Evolutionary conservation across 2,797 vertebrate genomes (phyloP).

Genomic region (Microchirus variegatus): DNA sequence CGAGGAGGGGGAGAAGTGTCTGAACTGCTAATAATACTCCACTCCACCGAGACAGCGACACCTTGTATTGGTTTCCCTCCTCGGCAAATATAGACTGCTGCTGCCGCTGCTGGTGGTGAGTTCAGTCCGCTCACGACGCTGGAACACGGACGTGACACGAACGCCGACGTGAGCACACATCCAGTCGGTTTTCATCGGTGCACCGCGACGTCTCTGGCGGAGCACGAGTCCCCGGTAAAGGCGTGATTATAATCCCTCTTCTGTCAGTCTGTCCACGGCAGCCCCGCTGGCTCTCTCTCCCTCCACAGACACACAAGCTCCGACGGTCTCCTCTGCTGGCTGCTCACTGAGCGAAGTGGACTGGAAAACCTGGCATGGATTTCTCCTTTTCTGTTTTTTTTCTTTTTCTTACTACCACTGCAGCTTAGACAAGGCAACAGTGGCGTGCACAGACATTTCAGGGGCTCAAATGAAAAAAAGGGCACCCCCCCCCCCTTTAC

Average conservation of each 20-base stretch:
- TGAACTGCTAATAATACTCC: constrained; percentile 84
- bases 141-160: constrained; percentile 65
- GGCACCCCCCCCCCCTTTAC: no score
- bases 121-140: constrained; percentile 59
- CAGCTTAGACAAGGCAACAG: neutral
- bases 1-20: no score
- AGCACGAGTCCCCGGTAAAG: constrained; percentile 63
- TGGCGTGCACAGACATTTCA: no score
- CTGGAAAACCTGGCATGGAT: constrained; percentile 78
- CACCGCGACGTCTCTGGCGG: constrained; percentile 34
- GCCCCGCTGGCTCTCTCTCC: constrained; percentile 74
- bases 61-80: constrained; percentile 78
- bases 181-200: constrained; percentile 25
- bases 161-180: constrained; percentile 23
- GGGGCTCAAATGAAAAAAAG: no score
- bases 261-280: constrained; percentile 72
- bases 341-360: constrained; percentile 51
- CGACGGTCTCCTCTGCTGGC: constrained; percentile 68
- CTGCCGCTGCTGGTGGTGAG: constrained; percentile 45
- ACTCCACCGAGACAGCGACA: constrained; percentile 75
- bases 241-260: constrained; percentile 70
- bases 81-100: constrained; percentile 72
- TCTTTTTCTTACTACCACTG: neutral
- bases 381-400: neutral
- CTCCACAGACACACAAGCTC: constrained; percentile 73